Conservation (phyloP, 2,888 invertebrate species). For the Cataglyphis livida region DNA sequence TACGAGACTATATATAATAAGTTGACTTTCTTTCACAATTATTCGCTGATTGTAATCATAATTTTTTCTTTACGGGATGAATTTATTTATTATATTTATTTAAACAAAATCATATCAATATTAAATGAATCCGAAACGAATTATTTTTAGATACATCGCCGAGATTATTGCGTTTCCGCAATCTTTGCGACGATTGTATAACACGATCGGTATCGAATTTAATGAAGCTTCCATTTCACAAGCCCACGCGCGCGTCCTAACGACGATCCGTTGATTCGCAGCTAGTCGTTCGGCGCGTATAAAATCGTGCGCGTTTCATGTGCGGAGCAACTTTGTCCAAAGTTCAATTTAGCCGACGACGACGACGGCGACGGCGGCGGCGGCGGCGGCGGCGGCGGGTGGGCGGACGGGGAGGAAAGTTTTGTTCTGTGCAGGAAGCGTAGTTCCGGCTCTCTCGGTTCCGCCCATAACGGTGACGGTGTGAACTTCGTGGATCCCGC, state of each 20-base stretch:
- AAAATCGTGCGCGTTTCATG: constrained; percentile 61
- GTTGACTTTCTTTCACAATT: neutral
- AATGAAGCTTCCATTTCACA: constrained; percentile 71
- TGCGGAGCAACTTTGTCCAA: constrained; percentile 72
- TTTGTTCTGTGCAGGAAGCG: constrained; percentile 79
- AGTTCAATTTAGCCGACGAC: constrained; percentile 74
- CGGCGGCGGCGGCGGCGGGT: neutral
- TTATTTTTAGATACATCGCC: neutral
- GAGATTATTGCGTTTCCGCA: constrained; percentile 49
- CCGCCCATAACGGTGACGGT: constrained; percentile 82
- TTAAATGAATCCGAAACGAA: neutral
- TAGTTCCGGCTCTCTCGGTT: constrained; percentile 79
- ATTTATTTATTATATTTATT: neutral
- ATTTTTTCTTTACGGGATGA: neutral
- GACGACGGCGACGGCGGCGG: constrained; percentile 17
- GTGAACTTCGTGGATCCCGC: constrained; percentile 72
- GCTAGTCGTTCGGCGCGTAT: constrained; percentile 32
- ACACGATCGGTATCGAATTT: constrained; percentile 57
- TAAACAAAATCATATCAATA: neutral
- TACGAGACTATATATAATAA: neutral
- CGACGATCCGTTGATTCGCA: constrained; percentile 73
- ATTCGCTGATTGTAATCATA: neutral
- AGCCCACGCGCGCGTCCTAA: constrained; percentile 58
- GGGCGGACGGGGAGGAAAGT: constrained; percentile 74
- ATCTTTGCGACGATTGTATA: constrained; percentile 52